Evolutionary conservation across 2,113 vertebrate species (phyloP).

Genomic region (Alethe diademata): DNA sequence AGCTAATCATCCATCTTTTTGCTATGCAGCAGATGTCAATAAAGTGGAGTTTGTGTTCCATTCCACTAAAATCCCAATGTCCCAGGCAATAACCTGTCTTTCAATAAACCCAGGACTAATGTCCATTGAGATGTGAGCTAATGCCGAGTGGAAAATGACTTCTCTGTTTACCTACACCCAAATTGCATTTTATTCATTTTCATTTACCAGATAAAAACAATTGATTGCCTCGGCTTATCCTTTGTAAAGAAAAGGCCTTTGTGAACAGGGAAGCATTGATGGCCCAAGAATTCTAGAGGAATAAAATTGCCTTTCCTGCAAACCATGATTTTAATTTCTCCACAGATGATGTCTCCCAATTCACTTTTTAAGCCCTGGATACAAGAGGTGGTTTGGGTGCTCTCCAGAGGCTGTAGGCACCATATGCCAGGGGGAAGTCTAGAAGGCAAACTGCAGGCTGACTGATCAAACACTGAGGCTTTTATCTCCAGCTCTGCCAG

Average conservation of each 20-base stretch:
- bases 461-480: neutral
- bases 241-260: neutral
- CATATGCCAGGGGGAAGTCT: neutral
- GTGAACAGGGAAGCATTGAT: neutral
- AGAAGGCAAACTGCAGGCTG: neutral
- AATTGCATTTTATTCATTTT: constrained; percentile 36
- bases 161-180: constrained; percentile 28
- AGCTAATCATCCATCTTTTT: constrained; percentile 39
- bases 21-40: constrained; percentile 43
- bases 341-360: neutral
- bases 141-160: constrained; percentile 37
- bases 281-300: neutral
- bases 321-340: neutral
- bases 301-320: neutral
- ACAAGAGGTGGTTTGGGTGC: neutral
- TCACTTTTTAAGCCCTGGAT: neutral
- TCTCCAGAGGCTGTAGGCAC: neutral
- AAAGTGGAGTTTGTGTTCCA: constrained; percentile 48
- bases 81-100: constrained; percentile 45
- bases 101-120: constrained; percentile 40
- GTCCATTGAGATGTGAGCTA: constrained; percentile 30
- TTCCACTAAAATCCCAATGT: constrained; percentile 55
- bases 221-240: neutral
- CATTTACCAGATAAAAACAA: constrained; percentile 26
- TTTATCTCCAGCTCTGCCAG: constrained; percentile 11